Percentiles rank a stretch among this genome's conserved stretches.
Evolutionary conservation across 2,797 vertebrate species (phyloP).

Genomic region (Spheniscus humboldti): DNA sequence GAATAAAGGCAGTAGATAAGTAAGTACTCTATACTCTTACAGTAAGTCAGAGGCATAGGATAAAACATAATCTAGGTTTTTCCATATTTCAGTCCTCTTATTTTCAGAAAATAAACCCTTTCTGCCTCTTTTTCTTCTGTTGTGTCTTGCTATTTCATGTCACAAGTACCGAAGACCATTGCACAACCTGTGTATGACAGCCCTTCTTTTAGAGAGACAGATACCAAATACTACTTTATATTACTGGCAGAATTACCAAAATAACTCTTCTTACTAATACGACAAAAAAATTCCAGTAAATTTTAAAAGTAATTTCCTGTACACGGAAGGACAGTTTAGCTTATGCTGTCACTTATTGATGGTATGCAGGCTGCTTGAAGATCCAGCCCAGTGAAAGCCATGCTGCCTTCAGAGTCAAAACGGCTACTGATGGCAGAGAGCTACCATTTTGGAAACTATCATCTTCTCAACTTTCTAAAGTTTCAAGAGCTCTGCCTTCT

Average conservation of each 20-base stretch:
- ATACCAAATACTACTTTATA: neutral
- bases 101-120: neutral
- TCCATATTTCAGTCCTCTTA: neutral
- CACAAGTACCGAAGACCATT: neutral
- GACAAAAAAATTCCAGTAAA: neutral
- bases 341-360: neutral
- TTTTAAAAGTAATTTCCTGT: neutral
- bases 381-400: neutral
- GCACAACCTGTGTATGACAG: neutral
- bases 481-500: neutral
- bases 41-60: neutral
- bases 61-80: neutral
- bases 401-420: neutral
- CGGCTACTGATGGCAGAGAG: neutral
- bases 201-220: neutral
- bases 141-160: neutral
- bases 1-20: neutral
- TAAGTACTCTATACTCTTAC: neutral
- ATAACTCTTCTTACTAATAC: neutral
- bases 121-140: neutral
- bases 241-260: neutral
- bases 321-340: neutral
- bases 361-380: neutral
- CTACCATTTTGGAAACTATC: neutral
- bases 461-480: neutral